Evolutionary conservation across 2,113 vertebrate genomes (phyloP).

Genomic region (Nothocercus nigrocapillus): DNA sequence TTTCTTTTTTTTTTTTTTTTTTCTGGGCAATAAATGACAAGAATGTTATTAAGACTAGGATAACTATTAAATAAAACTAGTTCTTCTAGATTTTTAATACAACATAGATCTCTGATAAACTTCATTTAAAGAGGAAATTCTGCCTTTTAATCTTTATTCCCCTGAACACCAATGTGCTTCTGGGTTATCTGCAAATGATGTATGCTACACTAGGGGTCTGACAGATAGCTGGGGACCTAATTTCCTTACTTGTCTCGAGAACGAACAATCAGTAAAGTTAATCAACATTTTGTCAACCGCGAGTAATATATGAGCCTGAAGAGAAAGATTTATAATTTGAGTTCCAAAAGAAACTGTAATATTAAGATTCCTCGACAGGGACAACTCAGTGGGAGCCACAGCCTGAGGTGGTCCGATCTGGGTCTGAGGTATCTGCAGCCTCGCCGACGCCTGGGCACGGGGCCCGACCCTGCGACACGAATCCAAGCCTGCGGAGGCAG

Average conservation of each 20-base stretch:
- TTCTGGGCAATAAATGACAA: conserved; percentile 12
- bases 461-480: background rate
- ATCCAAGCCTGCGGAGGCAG: accelerated
- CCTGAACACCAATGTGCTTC: conserved; percentile 63
- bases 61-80: conserved; percentile 66
- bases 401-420: background rate
- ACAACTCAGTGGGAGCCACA: conserved; percentile 6
- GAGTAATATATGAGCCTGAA: conserved; percentile 62
- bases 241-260: conserved; percentile 76
- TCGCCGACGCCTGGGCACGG: background rate
- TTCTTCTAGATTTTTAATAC: conserved; percentile 62
- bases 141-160: conserved; percentile 68
- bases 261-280: conserved; percentile 73
- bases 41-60: conserved; percentile 19
- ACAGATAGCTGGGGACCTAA: conserved; percentile 70
- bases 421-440: background rate
- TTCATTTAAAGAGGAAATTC: conserved; percentile 71
- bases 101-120: conserved; percentile 59
- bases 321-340: conserved; percentile 36
- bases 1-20: background rate
- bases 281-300: conserved; percentile 75
- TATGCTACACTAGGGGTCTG: conserved; percentile 62
- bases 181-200: conserved; percentile 71
- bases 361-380: conserved; percentile 9
- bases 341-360: conserved; percentile 24